Base-by-base conservation (phyloP, 2,888 invertebrate species). In the Lathronympha strigana region DNA sequence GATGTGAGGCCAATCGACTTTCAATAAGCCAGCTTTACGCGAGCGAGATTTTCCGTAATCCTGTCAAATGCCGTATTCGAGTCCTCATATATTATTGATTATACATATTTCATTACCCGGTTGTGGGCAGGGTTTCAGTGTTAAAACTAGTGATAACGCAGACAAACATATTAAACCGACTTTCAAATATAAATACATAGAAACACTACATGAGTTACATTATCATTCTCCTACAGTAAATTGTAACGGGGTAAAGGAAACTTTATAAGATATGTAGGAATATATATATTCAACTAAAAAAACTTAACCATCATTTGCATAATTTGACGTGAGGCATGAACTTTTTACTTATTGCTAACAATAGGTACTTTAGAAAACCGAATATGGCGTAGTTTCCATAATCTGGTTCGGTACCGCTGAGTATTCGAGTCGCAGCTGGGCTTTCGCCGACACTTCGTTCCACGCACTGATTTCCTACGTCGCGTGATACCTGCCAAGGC, bases 401-500 rank as follows among this genome's bases (percentile, higher is more conserved):
- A 76, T 62, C 64, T 68, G 60, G 63, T 55, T 67, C 71, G 68
- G 70, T 71, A 73, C 69, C 68, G 72, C 67, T 31, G 68, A 73
- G 73, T 72, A 72, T 73, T 73, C 73, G 67, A 71, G 73, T 64
- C 76, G 69, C 81, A 80, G 76, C 73, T 80, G 75, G 69, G 73
- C 70, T 72, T 71, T 73, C 75, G 73, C 69, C 73, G 74, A 73
- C 76, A 78, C 76, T 79, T 81, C 78, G 77, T 76, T 80, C 72
- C 73, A 71, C 77, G 78, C 73, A 73, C 70, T 72, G 73, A 71
- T 68, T 72, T 68, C 64, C 71, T 64, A 45, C 61, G 71, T 72
- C 71, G 69, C 72, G 69, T 73, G 72, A 75, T 76, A 75, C 72
- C 67, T 68, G 72, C 69, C 71, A 71, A 67, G 68, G 70, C 69